These are phyloP conservation scores for Anagrus nilaparvatae DNA, from an alignment of 1,140 invertebrate genomes.

Conservation along the genomic window DNA sequence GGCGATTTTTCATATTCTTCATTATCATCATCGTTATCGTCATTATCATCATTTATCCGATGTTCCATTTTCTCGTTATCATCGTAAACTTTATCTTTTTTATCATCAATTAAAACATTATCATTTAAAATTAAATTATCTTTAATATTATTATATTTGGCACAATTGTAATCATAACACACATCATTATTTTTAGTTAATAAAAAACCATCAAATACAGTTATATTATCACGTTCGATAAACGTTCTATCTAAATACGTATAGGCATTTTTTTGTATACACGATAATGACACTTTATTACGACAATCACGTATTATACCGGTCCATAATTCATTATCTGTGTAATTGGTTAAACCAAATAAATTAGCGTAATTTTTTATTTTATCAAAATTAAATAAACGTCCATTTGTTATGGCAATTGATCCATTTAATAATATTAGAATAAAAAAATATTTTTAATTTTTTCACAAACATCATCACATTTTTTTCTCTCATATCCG, in stretches of 20 bases:
- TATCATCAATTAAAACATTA: slow-evolving; percentile 28
- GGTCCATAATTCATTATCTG: slow-evolving; percentile 59
- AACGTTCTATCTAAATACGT: slow-evolving; percentile 55
- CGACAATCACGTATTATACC: slow-evolving; percentile 59
- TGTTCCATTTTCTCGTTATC: slow-evolving; percentile 3
- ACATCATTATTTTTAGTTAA: slow-evolving; percentile 59
- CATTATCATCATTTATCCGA: too few relatives aligned
- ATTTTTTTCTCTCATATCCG: too few relatives aligned
- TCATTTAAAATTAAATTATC: slow-evolving; percentile 18
- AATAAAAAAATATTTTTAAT: slow-evolving; percentile 2
- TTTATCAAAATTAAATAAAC: slow-evolving; percentile 27
- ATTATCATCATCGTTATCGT: slow-evolving; percentile 22
- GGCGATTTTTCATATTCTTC: slow-evolving; percentile 38
- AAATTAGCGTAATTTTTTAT: slow-evolving; percentile 23
- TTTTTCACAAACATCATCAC: slow-evolving; percentile 18
- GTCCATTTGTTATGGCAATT: slow-evolving; percentile 14
- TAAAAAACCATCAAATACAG: slow-evolving; percentile 56
- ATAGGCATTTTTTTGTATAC: slow-evolving; percentile 66
- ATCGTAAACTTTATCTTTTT: background rate
- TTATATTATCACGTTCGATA: slow-evolving; percentile 52
- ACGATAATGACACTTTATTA: slow-evolving; percentile 52
- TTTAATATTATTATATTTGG: slow-evolving; percentile 32
- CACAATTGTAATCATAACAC: slow-evolving; percentile 44
- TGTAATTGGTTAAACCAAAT: slow-evolving; percentile 29
- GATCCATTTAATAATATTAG: slow-evolving; percentile 21